Percentiles rank a stretch among this genome's conserved stretches.
These are phyloP conservation scores for Xanthorhoe spadicearia DNA, from an alignment of 2,888 invertebrate genomes.

Conservation along the genomic window DNA sequence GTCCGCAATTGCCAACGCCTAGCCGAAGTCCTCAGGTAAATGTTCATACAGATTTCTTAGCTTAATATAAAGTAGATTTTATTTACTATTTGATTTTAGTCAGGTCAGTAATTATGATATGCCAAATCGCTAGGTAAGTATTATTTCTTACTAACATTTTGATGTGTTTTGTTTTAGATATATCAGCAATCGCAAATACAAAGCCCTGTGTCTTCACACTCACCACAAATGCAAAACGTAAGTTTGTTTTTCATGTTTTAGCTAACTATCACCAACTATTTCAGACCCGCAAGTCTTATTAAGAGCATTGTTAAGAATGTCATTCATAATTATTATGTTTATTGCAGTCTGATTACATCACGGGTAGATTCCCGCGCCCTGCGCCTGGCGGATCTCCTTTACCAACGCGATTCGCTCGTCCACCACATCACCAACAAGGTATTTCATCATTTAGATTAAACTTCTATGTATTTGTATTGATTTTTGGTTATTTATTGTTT, in stretches of 20 bases:
- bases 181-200: slow-evolving; percentile 81
- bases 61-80: too few relatives aligned
- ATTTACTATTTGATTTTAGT: neutral
- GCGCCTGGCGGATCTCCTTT: slow-evolving; percentile 77
- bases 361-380: slow-evolving; percentile 75
- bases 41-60: neutral
- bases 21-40: slow-evolving; percentile 79
- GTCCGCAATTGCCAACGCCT: slow-evolving; percentile 78
- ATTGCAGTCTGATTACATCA: slow-evolving; percentile 65
- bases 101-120: neutral
- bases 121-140: too few relatives aligned
- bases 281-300: neutral
- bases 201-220: slow-evolving; percentile 79
- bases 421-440: slow-evolving; percentile 80
- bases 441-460: slow-evolving; percentile 8
- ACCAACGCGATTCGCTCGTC: slow-evolving; percentile 74
- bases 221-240: slow-evolving; percentile 79
- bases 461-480: neutral
- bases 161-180: slow-evolving; percentile 57
- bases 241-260: slow-evolving; percentile 43
- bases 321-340: neutral
- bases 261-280: too few relatives aligned
- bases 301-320: neutral
- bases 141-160: neutral
- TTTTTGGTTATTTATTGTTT: neutral